A percentile compares a stretch with the other conserved stretches of the same genome.
Conservation (phyloP, 64 coral and sea anemone genomes). For the Trachythela sp. region DNA sequence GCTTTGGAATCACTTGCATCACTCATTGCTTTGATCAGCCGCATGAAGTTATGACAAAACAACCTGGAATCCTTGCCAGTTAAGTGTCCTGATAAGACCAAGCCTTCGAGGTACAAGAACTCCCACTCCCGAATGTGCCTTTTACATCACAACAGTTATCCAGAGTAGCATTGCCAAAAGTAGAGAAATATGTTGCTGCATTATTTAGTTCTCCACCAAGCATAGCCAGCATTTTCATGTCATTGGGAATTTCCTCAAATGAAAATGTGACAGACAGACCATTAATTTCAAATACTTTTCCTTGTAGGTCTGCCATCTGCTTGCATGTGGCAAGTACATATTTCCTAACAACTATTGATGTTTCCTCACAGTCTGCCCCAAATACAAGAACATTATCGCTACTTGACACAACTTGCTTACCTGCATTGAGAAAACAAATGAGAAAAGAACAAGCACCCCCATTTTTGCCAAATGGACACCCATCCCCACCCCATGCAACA, state of each 20-base stretch:
- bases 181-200: too few species aligned
- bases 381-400: conserved; percentile 41
- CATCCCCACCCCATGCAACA: too few species aligned
- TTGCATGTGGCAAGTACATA: conserved; percentile 8
- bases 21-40: too few species aligned
- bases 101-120: conserved; percentile 1
- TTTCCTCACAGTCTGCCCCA: not conserved
- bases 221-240: too few species aligned
- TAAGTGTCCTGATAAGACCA: conserved; percentile 15
- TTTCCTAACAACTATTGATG: not conserved
- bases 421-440: not conserved
- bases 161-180: not conserved
- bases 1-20: too few species aligned
- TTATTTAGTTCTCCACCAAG: too few species aligned
- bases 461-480: not conserved
- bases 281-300: too few species aligned
- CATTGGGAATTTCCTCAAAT: too few species aligned
- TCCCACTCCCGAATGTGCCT: not conserved
- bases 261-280: too few species aligned
- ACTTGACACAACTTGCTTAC: conserved; percentile 21
- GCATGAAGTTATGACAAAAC: too few species aligned
- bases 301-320: too few species aligned
- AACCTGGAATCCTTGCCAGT: conserved; percentile 32
- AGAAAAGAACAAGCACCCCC: conserved; percentile 8
- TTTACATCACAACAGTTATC: not conserved